Percentiles rank a stretch among this genome's conserved stretches.
phyloP scores from a whole-genome alignment of 2,888 invertebrate genomes.

The Archips crataeganus region DNA sequence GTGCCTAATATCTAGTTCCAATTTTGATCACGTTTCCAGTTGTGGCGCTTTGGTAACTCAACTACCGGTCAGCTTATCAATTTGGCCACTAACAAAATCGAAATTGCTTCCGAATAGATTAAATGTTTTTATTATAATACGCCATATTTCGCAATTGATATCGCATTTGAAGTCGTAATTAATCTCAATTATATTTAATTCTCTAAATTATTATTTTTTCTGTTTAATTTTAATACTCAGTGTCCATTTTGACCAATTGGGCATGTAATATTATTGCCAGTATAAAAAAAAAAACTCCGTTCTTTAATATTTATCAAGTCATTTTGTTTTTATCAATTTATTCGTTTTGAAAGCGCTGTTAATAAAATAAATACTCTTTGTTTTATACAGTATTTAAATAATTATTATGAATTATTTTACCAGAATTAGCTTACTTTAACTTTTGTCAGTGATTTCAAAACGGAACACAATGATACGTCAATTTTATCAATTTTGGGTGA shows the following conservation, averaged over 20 bases:
- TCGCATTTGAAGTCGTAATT: not conserved
- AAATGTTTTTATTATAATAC: not conserved
- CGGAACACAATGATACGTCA: slow-evolving; percentile 48
- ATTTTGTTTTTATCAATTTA: not conserved
- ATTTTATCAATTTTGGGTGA: slow-evolving; percentile 60
- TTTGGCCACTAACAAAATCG: not conserved
- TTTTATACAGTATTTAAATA: not conserved
- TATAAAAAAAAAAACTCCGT: not conserved
- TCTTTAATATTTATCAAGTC: not conserved
- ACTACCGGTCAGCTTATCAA: slow-evolving; percentile 36
- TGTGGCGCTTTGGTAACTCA: slow-evolving; percentile 59
- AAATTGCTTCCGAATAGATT: not conserved
- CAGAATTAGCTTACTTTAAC: not conserved
- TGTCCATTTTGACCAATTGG: not conserved
- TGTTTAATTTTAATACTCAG: not conserved
- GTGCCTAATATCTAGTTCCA: slow-evolving; percentile 69
- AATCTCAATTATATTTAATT: not conserved
- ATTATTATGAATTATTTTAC: not conserved
- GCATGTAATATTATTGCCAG: not conserved
- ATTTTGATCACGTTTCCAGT: slow-evolving; percentile 56
- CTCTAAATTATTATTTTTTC: not conserved
- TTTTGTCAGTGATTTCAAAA: slow-evolving; percentile 40
- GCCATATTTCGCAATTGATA: not conserved
- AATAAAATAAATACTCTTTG: not conserved
- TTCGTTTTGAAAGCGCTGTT: not conserved